Evolutionary conservation across 2,888 invertebrate species (phyloP).

Genomic region (Agonum fuliginosum): DNA sequence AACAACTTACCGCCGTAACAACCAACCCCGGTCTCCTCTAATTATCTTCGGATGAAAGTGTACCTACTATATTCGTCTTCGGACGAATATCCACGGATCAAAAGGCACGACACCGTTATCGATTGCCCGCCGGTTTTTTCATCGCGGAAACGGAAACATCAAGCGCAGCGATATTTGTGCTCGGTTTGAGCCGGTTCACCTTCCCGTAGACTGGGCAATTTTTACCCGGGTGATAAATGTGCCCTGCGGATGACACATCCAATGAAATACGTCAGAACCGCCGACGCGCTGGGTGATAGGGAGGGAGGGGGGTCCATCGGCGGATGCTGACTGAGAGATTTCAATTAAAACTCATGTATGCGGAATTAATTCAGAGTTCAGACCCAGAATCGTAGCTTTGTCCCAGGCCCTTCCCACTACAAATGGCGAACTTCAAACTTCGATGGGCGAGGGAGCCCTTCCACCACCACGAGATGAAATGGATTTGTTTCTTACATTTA

Average conservation of each 20-base stretch:
- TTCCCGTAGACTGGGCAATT: constrained; percentile 73
- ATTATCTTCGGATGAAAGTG: too few relatives aligned
- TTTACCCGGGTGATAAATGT: constrained; percentile 73
- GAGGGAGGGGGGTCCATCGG: constrained; percentile 53
- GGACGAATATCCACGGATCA: too few relatives aligned
- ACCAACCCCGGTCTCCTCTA: too few relatives aligned
- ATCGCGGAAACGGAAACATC: constrained; percentile 58
- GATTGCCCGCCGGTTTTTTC: constrained; percentile 48
- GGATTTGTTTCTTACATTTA: constrained; percentile 53
- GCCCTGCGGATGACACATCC: constrained; percentile 72
- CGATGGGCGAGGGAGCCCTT: constrained; percentile 30
- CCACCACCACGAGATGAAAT: constrained; percentile 27
- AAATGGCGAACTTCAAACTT: constrained; percentile 14
- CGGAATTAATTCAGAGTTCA: constrained; percentile 74
- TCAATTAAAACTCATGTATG: constrained; percentile 75
- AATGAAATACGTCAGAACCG: constrained; percentile 71
- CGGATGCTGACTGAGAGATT: constrained; percentile 65
- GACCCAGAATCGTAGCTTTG: constrained; percentile 61
- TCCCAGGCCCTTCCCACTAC: constrained; percentile 4
- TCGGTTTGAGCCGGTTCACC: constrained; percentile 67
- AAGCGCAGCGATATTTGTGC: constrained; percentile 59
- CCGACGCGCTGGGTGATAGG: constrained; percentile 63
- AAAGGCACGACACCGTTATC: constrained; percentile 26
- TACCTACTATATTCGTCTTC: too few relatives aligned
- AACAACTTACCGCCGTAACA: too few relatives aligned